Conservation (phyloP, 1,140 invertebrate genomes). For the Hylyphantes graminicola region DNA sequence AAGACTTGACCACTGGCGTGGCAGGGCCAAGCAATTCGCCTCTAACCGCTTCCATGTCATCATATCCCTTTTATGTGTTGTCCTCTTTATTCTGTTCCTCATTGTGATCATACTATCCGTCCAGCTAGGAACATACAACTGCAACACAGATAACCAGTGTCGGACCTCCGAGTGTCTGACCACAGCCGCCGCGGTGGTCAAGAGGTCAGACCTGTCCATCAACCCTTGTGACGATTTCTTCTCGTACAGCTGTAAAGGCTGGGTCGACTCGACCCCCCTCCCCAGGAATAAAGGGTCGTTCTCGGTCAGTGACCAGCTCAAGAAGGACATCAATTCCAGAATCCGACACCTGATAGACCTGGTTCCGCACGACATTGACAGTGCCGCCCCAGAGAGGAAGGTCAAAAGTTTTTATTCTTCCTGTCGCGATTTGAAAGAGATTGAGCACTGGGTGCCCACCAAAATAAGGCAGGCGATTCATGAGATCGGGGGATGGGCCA, state of each 20-base stretch:
- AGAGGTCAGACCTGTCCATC: constrained; percentile 69
- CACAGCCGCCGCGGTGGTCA: constrained; percentile 65
- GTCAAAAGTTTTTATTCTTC: constrained; percentile 62
- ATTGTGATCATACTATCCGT: constrained; percentile 47
- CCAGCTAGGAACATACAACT: constrained; percentile 35
- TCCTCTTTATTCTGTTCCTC: constrained; percentile 43
- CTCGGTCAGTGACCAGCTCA: constrained; percentile 29
- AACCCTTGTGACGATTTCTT: constrained; percentile 74
- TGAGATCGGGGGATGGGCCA: constrained; percentile 61
- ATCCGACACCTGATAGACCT: constrained; percentile 60
- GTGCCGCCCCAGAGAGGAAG: constrained; percentile 55
- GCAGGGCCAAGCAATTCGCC: constrained; percentile 45
- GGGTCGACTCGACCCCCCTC: constrained; percentile 69
- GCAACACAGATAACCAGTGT: constrained; percentile 12
- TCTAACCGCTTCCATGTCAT: constrained; percentile 47
- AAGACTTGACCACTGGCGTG: constrained; percentile 30
- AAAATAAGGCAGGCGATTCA: constrained; percentile 61
- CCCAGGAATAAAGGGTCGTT: constrained; percentile 58
- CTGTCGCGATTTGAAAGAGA: constrained; percentile 60
- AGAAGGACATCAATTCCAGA: constrained; percentile 30
- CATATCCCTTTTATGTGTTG: constrained; percentile 32
- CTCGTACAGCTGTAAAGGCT: constrained; percentile 73
- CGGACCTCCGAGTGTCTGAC: constrained; percentile 27
- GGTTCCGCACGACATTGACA: constrained; percentile 52
- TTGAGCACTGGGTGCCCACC: constrained; percentile 57